phyloP scores from a whole-genome alignment of 2,797 vertebrate species.

The Ciconia nigra region DNA sequence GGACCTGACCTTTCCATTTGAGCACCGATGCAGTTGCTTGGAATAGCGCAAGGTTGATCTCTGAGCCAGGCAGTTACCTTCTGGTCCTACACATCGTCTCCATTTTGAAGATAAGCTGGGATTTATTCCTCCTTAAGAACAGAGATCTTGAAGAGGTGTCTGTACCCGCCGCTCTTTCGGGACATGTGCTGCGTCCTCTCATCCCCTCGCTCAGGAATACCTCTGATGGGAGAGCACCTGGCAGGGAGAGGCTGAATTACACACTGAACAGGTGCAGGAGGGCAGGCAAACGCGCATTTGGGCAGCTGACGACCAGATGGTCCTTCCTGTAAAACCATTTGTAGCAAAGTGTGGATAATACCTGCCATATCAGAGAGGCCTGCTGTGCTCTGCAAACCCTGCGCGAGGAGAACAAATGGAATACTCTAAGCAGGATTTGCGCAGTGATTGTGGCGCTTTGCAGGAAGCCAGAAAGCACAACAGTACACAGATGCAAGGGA shows the following conservation, averaged over 20 bases:
- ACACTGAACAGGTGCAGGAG: background rate
- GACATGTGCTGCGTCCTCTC: background rate
- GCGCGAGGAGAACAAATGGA: fast-evolving
- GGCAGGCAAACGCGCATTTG: background rate
- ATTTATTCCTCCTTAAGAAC: background rate
- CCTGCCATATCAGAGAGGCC: fast-evolving
- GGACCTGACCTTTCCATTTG: background rate
- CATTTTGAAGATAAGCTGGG: background rate
- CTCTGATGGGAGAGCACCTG: background rate
- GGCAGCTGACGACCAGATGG: background rate
- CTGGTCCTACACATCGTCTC: fast-evolving
- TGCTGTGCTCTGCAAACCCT: background rate
- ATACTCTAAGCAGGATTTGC: background rate
- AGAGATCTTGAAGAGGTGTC: background rate
- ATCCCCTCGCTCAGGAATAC: fast-evolving
- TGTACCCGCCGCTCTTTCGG: fast-evolving
- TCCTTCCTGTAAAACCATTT: background rate
- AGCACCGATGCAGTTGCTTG: background rate
- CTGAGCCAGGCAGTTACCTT: background rate
- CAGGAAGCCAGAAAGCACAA: background rate
- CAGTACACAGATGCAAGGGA: background rate
- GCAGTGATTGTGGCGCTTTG: background rate
- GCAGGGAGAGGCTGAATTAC: background rate
- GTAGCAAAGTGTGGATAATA: background rate
- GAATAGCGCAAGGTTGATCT: background rate